Conservation (phyloP, 1,140 invertebrate genomes). For the Aricia agestis region DNA sequence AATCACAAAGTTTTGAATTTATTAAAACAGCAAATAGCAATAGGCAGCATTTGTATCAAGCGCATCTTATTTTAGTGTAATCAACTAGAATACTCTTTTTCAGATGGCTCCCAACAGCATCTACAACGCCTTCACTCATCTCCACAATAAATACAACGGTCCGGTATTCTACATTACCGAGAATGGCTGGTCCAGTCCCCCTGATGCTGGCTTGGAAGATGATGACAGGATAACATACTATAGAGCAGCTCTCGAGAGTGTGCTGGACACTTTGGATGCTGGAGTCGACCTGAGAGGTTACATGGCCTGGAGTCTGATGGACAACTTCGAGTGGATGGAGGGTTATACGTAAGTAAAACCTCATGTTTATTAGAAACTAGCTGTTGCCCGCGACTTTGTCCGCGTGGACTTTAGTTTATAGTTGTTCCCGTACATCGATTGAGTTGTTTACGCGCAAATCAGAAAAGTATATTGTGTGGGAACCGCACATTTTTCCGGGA, state of each 20-base stretch:
- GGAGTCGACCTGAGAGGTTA: constrained; percentile 77
- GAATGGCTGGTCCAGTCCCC: constrained; percentile 70
- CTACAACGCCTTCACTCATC: constrained; percentile 54
- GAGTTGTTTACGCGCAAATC: no score
- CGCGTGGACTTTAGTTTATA: no score
- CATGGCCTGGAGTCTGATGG: constrained; percentile 57
- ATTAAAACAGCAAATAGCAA: no score
- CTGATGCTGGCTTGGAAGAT: constrained; percentile 70
- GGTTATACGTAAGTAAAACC: constrained; percentile 62
- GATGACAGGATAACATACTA: constrained; percentile 53
- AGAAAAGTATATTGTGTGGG: no score
- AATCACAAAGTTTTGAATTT: no score
- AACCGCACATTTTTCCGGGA: no score
- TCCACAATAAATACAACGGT: constrained; percentile 75
- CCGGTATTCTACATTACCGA: constrained; percentile 77
- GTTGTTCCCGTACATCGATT: no score
- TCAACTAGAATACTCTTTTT: not conserved
- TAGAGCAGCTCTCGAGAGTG: constrained; percentile 55
- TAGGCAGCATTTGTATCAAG: no score
- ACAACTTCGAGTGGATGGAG: constrained; percentile 77
- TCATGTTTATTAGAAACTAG: no score
- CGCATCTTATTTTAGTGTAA: no score
- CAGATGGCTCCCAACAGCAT: constrained; percentile 48
- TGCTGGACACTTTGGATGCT: constrained; percentile 81
- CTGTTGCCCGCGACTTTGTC: no score